These are phyloP conservation scores for Polypterus bichir DNA, from an alignment of 2,113 vertebrate species.

Conservation along the genomic window DNA sequence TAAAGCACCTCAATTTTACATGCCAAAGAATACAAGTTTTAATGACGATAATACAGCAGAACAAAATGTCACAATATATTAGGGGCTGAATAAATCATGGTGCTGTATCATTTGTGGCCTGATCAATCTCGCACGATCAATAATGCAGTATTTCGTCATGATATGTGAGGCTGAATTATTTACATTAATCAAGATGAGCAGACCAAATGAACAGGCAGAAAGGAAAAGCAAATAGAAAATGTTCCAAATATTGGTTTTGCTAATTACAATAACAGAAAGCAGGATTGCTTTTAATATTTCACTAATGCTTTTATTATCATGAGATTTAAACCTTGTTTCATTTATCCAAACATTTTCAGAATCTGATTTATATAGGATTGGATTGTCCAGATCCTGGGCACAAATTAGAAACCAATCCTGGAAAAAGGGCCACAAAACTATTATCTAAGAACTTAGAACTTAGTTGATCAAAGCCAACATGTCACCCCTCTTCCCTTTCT, in stretches of 20 bases:
- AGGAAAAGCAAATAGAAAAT: neutral
- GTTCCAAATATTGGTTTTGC: neutral
- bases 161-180: slow-evolving; percentile 27
- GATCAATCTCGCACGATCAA: slow-evolving; percentile 49
- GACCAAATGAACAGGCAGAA: neutral
- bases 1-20: neutral
- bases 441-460: no score
- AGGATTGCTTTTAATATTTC: neutral
- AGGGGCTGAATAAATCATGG: slow-evolving; percentile 50
- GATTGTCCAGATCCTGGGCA: no score
- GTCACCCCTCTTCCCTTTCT: no score
- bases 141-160: slow-evolving; percentile 42
- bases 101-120: slow-evolving; percentile 48
- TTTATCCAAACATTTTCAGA: no score
- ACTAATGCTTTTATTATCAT: neutral
- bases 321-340: no score
- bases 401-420: no score
- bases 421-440: no score
- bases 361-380: no score
- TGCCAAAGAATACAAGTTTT: no score
- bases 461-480: no score
- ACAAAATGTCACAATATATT: slow-evolving; percentile 35
- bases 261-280: neutral
- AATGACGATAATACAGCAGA: slow-evolving; percentile 1
- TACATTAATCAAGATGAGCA: neutral